phyloP scores from a whole-genome alignment of 2,888 invertebrate species.

The Panzeria rudis region DNA sequence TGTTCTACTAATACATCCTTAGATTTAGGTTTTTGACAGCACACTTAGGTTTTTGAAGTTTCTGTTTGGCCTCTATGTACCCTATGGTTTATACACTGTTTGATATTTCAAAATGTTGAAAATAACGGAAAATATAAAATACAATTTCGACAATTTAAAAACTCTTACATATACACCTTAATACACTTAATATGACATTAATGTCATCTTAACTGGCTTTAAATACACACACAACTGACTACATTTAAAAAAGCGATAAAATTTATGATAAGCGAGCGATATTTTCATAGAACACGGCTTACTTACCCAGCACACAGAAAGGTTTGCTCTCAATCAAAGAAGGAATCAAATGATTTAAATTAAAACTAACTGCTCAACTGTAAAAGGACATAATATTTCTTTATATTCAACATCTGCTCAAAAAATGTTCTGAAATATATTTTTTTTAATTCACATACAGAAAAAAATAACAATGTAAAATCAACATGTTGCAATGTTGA shows the following conservation, averaged over 20 bases:
- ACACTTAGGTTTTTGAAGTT: too few relatives aligned
- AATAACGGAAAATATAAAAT: background rate
- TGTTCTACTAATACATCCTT: too few relatives aligned
- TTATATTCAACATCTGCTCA: too few relatives aligned
- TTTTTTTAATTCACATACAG: too few relatives aligned
- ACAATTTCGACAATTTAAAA: background rate
- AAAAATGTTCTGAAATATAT: too few relatives aligned
- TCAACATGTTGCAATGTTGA: too few relatives aligned
- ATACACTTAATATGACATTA: slow-evolving; percentile 82
- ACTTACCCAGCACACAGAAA: background rate
- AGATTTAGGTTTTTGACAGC: too few relatives aligned
- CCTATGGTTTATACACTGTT: background rate
- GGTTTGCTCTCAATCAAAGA: background rate
- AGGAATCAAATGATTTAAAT: too few relatives aligned
- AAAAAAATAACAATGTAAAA: too few relatives aligned
- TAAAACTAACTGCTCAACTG: too few relatives aligned
- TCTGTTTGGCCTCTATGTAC: too few relatives aligned
- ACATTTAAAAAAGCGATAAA: slow-evolving; percentile 58
- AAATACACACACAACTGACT: slow-evolving; percentile 50
- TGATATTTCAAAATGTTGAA: background rate
- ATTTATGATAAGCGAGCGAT: slow-evolving; percentile 60
- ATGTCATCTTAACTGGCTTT: slow-evolving; percentile 79
- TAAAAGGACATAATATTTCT: too few relatives aligned
- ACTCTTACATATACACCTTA: slow-evolving; percentile 73
- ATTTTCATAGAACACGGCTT: slow-evolving; percentile 41